phyloP scores from a whole-genome alignment of 1,140 invertebrate species.

The Drosophila repletoides region DNA sequence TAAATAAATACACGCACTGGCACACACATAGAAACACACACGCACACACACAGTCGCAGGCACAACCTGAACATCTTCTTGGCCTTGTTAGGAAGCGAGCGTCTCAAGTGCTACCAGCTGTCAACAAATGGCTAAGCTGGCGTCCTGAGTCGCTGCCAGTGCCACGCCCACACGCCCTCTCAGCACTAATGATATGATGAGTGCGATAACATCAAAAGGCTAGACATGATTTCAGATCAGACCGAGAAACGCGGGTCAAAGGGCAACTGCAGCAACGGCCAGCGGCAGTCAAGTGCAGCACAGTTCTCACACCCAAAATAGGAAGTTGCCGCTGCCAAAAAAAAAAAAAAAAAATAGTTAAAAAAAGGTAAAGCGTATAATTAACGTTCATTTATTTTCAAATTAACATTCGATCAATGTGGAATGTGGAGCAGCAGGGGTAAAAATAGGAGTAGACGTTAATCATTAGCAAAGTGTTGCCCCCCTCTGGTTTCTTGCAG shows the following conservation, averaged over 20 bases:
- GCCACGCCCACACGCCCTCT: slow-evolving; percentile 43
- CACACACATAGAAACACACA: not conserved
- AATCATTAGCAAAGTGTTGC: slow-evolving; percentile 29
- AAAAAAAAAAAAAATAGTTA: no score
- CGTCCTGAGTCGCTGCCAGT: no score
- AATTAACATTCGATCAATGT: slow-evolving; percentile 74
- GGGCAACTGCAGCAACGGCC: slow-evolving; percentile 7
- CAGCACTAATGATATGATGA: slow-evolving; percentile 37
- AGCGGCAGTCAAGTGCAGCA: not conserved
- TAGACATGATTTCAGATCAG: slow-evolving; percentile 77
- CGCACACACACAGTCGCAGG: not conserved
- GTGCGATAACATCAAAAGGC: slow-evolving; percentile 79
- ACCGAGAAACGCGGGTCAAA: slow-evolving; percentile 12
- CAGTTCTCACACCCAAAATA: slow-evolving; percentile 1
- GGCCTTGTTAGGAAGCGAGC: slow-evolving; percentile 60
- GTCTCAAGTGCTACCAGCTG: slow-evolving; percentile 70
- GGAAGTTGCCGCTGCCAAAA: slow-evolving; percentile 16
- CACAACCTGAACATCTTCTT: slow-evolving; percentile 17
- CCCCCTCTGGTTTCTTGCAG: not conserved
- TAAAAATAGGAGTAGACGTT: not conserved
- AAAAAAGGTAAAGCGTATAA: slow-evolving; percentile 61
- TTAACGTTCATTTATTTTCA: slow-evolving; percentile 80
- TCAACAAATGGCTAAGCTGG: slow-evolving; percentile 49
- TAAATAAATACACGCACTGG: not conserved
- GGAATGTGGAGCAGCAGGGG: slow-evolving; percentile 3